Base-by-base conservation (phyloP, 2,113 vertebrate genomes). In the Sylvietta virens region DNA sequence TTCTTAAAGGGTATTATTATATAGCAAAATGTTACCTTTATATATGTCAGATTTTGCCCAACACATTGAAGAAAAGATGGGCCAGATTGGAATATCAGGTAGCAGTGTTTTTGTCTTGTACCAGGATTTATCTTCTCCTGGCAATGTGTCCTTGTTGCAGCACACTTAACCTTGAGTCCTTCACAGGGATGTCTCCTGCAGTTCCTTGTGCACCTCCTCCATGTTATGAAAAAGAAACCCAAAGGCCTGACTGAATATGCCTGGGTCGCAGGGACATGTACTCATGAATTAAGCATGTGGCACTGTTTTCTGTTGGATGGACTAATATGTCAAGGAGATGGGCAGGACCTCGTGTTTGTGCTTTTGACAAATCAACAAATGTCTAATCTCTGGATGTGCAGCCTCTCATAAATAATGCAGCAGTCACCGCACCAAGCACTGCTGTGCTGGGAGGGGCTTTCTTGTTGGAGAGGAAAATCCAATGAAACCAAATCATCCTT, bases 321-420 rank as follows among this genome's bases (percentile, higher is more conserved):
- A 97, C 98, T 98, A 70, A 95, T 97, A 95, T 98, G 98, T 98
- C 98, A 98, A 97, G 98, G 98, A 98, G 98, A 98, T 98, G 98
- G 98, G 98, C 98, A 98, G 97, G 97, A 98, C 97, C 98, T 98
- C 97, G 58, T 98, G 98, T 98, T 98, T 98, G 97, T 96, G 98
- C 98, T 98, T 98, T 98, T 98, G 98, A 98, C 98, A 99, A 98
- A 99, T 98, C 98, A 98, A 98, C 98, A 97, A 98, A 98, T 98
- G 98, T 99, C 98, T 98, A 97, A 98, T 98, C 98, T 98, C 96
- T 98, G 98, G 97, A 98, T 98, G 98, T 97, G 98, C 97, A 94
- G 53, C 48, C 6, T 67, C 98, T 98, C 98, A 98, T 99, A 98
- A 98, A 99, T 99, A 98, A 99, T 99, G 98, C 98, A 98, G 98